A percentile compares a stretch with the other conserved stretches of the same genome.
These are phyloP conservation scores for Champsocephalus gunnari DNA, from an alignment of 2,797 vertebrate genomes.

Conservation along the genomic window DNA sequence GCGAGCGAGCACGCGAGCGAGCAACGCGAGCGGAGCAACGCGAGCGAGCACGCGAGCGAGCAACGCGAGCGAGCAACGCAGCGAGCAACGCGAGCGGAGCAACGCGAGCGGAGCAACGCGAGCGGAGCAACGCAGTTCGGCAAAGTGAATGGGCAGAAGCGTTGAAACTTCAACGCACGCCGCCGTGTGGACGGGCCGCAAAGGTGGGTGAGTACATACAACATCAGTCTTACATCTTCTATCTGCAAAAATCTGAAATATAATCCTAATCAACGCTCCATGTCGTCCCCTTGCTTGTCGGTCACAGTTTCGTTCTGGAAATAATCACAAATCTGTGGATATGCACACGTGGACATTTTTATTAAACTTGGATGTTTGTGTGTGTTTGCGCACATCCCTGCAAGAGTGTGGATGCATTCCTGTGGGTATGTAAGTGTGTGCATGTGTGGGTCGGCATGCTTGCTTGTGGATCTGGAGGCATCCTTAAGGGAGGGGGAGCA, in stretches of 20 bases:
- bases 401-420: constrained; percentile 65
- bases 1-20: no score
- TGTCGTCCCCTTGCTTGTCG: not conserved
- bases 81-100: no score
- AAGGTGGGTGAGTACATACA: not conserved
- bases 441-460: constrained; percentile 72
- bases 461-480: constrained; percentile 61
- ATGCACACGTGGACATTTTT: constrained; percentile 51
- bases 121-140: no score
- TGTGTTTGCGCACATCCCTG: constrained; percentile 15
- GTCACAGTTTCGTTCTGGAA: constrained; percentile 26
- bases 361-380: constrained; percentile 40
- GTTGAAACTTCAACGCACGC: no score
- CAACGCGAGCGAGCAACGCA: no score
- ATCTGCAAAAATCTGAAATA: not conserved
- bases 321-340: constrained; percentile 29
- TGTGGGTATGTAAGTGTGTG: constrained; percentile 75
- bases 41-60: no score
- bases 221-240: not conserved
- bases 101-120: no score
- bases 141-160: no score
- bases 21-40: no score
- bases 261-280: not conserved
- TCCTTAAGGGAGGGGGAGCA: constrained; percentile 74
- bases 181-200: no score